Conservation (phyloP, 2,113 vertebrate species). For the Myotis brandtii region DNA sequence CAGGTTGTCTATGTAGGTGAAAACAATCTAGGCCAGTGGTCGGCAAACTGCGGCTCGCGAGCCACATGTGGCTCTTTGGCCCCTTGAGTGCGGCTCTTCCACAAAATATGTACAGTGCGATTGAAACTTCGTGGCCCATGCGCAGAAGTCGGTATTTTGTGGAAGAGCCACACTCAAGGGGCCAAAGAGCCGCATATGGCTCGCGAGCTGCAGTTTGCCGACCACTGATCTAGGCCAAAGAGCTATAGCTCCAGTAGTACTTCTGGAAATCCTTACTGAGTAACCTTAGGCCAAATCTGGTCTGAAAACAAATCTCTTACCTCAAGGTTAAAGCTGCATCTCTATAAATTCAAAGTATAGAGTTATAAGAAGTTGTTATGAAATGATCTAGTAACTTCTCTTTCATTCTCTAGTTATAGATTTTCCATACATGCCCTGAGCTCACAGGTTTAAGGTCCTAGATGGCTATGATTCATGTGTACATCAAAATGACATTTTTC, state of each 20-base stretch:
- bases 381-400: slow-evolving; percentile 10
- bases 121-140: too few species aligned
- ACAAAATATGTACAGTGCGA: too few species aligned
- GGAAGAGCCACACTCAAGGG: too few species aligned
- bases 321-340: slow-evolving; percentile 24
- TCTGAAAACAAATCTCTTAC: slow-evolving; percentile 58
- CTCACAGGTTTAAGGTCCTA: slow-evolving; percentile 38
- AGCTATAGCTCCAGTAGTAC: neutral
- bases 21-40: slow-evolving; percentile 38
- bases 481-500: slow-evolving; percentile 20
- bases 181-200: too few species aligned
- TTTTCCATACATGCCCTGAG: slow-evolving; percentile 15
- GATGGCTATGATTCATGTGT: slow-evolving; percentile 25
- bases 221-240: neutral
- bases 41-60: too few species aligned
- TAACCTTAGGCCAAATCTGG: slow-evolving; percentile 34
- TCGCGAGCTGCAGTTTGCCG: too few species aligned
- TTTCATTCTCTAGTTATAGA: slow-evolving; percentile 25
- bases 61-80: too few species aligned
- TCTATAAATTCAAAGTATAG: slow-evolving; percentile 34
- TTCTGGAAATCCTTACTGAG: slow-evolving; percentile 42
- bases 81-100: too few species aligned
- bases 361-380: slow-evolving; percentile 28
- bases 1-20: slow-evolving; percentile 25
- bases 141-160: too few species aligned